Evolutionary conservation across 2,888 invertebrate genomes (phyloP).

Genomic region (Drosophila yooni): DNA sequence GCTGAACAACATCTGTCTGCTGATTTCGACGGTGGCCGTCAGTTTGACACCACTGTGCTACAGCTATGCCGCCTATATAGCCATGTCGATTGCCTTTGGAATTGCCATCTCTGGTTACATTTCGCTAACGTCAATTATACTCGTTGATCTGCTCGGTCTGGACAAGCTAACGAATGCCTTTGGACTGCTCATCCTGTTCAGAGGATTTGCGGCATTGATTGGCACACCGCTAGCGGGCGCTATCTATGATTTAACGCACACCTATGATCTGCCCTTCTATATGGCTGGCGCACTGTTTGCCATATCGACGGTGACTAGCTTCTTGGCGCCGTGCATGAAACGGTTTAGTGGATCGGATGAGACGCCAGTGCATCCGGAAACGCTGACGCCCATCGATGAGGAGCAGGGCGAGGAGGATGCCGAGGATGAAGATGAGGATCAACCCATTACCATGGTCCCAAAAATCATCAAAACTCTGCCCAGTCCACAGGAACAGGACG

Average conservation of each 20-base stretch:
- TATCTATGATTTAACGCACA: conserved; percentile 94
- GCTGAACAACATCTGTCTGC: conserved; percentile 96
- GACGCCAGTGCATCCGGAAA: conserved; percentile 88
- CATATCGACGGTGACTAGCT: conserved; percentile 93
- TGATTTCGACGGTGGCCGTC: conserved; percentile 94
- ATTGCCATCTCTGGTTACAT: conserved; percentile 98
- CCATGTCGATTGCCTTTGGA: conserved; percentile 95
- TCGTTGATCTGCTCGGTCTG: conserved; percentile 97
- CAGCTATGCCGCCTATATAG: conserved; percentile 90
- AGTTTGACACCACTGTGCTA: conserved; percentile 93
- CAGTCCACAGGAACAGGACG: conserved; percentile 86
- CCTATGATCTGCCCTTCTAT: conserved; percentile 95
- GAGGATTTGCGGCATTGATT: conserved; percentile 96
- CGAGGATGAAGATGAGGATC: conserved; percentile 91
- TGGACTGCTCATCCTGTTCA: conserved; percentile 96
- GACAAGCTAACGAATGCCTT: conserved; percentile 99
- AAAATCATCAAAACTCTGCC: conserved; percentile 92
- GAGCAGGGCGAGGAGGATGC: conserved; percentile 92
- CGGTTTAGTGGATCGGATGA: conserved; percentile 86
- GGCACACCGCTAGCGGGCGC: conserved; percentile 94
- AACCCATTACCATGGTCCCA: conserved; percentile 91
- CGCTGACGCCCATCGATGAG: conserved; percentile 93
- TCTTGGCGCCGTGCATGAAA: conserved; percentile 91
- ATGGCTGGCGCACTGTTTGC: conserved; percentile 96
- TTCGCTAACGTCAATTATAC: conserved; percentile 98